Evolutionary conservation across 2,797 vertebrate genomes (phyloP).

Genomic region (Pangasius mekongensis): DNA sequence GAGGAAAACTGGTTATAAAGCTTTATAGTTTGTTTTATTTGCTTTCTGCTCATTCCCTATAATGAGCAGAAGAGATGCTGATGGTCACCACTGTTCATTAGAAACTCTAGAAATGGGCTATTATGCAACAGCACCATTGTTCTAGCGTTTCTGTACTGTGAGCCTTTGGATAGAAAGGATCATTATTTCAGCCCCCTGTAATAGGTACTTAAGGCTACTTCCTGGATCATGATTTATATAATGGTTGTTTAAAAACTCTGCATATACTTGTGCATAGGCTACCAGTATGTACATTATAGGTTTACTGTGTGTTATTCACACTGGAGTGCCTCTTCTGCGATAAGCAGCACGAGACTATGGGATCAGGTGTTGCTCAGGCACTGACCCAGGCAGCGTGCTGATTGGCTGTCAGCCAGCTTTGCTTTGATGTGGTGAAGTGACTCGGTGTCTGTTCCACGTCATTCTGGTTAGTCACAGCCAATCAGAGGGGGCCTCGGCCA

Average conservation of each 20-base stretch:
- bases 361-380: conserved; percentile 47
- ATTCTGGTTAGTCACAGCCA: background rate
- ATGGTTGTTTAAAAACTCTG: background rate
- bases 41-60: background rate
- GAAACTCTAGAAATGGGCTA: background rate
- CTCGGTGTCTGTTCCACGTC: conserved; percentile 17
- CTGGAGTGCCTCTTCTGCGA: conserved; percentile 26
- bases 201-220: background rate
- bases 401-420: conserved; percentile 37
- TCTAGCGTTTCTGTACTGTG: background rate
- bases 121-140: conserved; percentile 14
- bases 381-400: conserved; percentile 21
- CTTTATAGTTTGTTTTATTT: background rate
- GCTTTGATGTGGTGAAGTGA: conserved; percentile 31
- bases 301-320: conserved; percentile 3
- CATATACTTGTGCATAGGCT: too few species aligned
- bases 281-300: background rate
- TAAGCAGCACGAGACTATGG: conserved; percentile 34
- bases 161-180: background rate
- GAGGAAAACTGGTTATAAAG: background rate
- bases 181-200: background rate
- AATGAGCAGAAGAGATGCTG: conserved; percentile 16
- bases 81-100: background rate
- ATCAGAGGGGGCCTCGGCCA: background rate
- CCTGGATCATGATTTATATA: background rate